Conservation (phyloP, 1,140 invertebrate genomes). For the Gonatopus flavifemur region DNA sequence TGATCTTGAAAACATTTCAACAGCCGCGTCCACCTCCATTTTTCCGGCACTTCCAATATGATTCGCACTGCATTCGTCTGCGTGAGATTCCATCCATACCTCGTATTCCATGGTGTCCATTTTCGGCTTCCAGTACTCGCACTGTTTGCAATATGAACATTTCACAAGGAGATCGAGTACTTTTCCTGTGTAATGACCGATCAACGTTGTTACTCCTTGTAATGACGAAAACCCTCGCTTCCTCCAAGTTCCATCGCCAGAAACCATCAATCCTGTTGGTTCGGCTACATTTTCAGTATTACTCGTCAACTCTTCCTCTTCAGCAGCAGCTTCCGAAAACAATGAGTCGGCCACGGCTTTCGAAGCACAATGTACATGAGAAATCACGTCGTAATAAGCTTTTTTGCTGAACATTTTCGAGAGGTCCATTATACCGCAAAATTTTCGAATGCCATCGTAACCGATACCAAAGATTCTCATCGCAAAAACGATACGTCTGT, state of each 20-base stretch:
- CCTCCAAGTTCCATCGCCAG: constrained; percentile 10
- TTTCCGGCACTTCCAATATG: neutral
- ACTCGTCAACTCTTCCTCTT: constrained; percentile 1
- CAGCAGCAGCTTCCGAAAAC: neutral
- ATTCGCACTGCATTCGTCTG: no score
- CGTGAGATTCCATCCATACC: no score
- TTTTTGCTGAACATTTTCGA: constrained; percentile 3
- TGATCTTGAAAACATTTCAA: neutral
- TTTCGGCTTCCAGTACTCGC: constrained; percentile 1
- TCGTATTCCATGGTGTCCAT: no score
- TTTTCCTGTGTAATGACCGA: neutral
- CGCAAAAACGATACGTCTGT: constrained; percentile 10
- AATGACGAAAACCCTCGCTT: no score
- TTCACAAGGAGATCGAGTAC: neutral
- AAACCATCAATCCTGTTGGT: constrained; percentile 10
- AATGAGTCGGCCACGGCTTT: constrained; percentile 3
- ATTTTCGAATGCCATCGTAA: constrained; percentile 7
- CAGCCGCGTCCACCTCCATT: neutral
- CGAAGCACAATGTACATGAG: constrained; percentile 5
- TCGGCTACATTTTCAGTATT: no score
- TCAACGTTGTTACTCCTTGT: constrained; percentile 10
- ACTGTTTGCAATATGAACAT: neutral
- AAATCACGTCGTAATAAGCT: neutral
- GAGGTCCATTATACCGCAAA: constrained; percentile 13
- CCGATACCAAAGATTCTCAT: constrained; percentile 12